These are phyloP conservation scores for Rattus rattus DNA, from an alignment of 2,113 vertebrate genomes.

Conservation along the genomic window DNA sequence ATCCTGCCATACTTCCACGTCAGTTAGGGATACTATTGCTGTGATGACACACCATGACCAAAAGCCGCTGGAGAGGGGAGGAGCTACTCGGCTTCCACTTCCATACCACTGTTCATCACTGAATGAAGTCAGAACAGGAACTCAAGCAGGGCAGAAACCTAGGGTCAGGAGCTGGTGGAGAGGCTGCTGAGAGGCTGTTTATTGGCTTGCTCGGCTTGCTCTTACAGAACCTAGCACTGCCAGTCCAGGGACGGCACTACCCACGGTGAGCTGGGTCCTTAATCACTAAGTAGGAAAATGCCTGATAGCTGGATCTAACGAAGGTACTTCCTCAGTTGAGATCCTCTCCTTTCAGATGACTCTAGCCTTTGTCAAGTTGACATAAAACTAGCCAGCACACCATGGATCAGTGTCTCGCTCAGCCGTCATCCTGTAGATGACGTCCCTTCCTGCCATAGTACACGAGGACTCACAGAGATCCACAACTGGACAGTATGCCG, in stretches of 20 bases:
- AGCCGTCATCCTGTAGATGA: not conserved
- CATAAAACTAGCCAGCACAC: not conserved
- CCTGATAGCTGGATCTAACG: not conserved
- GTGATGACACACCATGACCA: not conserved
- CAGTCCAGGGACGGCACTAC: not conserved
- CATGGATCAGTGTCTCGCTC: not conserved
- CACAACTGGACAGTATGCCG: not conserved
- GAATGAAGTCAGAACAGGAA: not conserved
- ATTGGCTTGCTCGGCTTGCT: not conserved
- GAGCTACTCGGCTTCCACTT: not conserved
- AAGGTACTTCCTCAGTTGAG: not conserved
- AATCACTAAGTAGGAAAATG: not conserved
- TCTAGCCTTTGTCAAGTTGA: not conserved
- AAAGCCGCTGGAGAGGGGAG: not conserved
- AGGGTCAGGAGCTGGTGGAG: not conserved
- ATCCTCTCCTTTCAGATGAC: not conserved
- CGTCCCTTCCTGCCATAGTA: not conserved
- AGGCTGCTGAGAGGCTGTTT: not conserved
- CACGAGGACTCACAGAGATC: not conserved
- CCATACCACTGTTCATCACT: not conserved
- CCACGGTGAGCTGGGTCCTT: not conserved
- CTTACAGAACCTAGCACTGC: not conserved
- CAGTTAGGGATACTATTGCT: not conserved
- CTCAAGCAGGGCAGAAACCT: not conserved
- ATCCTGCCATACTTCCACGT: not conserved